Evolutionary conservation across 2,888 invertebrate species (phyloP).

Genomic region (Clivina fossor): DNA sequence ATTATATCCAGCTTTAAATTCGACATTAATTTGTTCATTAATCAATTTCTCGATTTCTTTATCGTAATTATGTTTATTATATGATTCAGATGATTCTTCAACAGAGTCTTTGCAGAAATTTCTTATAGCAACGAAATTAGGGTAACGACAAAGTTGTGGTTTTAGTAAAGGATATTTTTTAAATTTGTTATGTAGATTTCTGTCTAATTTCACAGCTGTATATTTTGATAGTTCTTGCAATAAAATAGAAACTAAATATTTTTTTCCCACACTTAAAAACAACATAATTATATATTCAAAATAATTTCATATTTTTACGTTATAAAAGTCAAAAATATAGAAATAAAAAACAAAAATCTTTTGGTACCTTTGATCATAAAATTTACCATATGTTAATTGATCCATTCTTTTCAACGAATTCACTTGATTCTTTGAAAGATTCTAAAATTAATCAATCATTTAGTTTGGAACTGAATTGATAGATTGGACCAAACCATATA

Average conservation of each 20-base stretch:
- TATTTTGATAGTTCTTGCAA: not conserved
- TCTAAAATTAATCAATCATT: too few relatives aligned
- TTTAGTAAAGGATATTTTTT: slow-evolving; percentile 2
- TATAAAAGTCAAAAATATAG: too few relatives aligned
- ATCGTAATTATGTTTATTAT: slow-evolving; percentile 47
- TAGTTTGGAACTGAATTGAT: too few relatives aligned
- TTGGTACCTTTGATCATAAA: too few relatives aligned
- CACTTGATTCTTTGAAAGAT: too few relatives aligned
- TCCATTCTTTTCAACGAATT: too few relatives aligned
- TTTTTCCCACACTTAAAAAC: not conserved
- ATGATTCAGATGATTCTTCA: not conserved
- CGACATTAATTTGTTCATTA: slow-evolving; percentile 60
- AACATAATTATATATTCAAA: too few relatives aligned
- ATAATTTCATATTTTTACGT: too few relatives aligned
- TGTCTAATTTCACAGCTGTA: not conserved
- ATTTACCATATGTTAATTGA: too few relatives aligned
- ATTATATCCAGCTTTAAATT: slow-evolving; percentile 62
- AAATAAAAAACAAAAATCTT: too few relatives aligned
- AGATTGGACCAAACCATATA: too few relatives aligned
- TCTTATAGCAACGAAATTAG: slow-evolving; percentile 4
- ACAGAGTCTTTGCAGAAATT: not conserved
- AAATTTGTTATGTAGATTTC: not conserved
- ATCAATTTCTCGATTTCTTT: slow-evolving; percentile 56
- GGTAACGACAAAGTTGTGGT: not conserved
- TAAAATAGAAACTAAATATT: not conserved